Percentiles rank a stretch among this genome's conserved stretches.
phyloP scores from a whole-genome alignment of 2,113 vertebrate species.

The Phylloscopus trochiloides region DNA sequence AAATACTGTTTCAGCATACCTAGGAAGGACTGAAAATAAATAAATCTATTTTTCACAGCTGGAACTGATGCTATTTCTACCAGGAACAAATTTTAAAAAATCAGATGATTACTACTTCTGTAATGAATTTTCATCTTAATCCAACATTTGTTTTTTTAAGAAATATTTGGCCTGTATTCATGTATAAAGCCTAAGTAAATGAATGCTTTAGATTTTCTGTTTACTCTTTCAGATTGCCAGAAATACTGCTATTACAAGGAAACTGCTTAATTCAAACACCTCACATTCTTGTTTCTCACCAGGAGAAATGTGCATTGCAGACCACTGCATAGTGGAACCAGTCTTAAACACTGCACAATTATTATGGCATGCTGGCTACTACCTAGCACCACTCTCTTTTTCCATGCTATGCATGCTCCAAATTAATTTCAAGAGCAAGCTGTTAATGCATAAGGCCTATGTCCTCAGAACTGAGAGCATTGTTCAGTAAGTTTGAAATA shows the following conservation, averaged over 20 bases:
- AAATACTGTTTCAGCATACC: neutral
- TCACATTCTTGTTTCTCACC: neutral
- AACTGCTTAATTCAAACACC: neutral
- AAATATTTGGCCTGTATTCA: neutral
- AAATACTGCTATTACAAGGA: neutral
- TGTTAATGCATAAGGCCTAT: neutral
- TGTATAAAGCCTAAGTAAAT: neutral
- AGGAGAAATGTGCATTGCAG: neutral
- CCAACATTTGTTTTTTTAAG: neutral
- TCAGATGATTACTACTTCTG: neutral
- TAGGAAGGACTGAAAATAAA: neutral
- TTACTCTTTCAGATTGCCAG: neutral
- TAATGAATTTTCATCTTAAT: neutral
- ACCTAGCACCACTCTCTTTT: neutral
- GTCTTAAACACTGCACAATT: neutral
- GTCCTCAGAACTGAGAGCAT: neutral
- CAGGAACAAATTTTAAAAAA: neutral
- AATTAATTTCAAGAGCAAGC: neutral
- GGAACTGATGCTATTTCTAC: neutral
- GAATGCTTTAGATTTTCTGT: neutral
- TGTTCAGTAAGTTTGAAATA: neutral
- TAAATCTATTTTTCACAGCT: neutral
- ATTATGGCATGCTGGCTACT: neutral
- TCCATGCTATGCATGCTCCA: neutral
- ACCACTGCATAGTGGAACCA: neutral